phyloP scores from a whole-genome alignment of 2,113 vertebrate species.

The Rhagologus leucostigma region DNA sequence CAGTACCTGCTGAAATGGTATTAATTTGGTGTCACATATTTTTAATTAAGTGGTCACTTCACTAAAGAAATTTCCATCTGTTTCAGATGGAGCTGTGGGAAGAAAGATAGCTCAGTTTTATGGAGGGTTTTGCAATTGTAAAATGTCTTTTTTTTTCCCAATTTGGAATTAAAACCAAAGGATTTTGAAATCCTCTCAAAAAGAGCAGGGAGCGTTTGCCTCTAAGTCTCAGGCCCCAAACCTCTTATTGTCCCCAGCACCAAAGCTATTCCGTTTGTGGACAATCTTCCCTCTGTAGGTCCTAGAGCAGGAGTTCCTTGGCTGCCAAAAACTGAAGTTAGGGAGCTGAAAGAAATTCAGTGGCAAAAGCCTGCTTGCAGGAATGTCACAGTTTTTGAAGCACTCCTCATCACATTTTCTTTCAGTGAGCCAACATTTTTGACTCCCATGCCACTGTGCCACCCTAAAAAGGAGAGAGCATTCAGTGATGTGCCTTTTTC shows the following conservation, averaged over 20 bases:
- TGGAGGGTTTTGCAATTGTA: conserved; percentile 40
- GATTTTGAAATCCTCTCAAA: conserved; percentile 22
- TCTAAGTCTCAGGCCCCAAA: neutral
- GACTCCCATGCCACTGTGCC: neutral
- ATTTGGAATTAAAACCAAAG: conserved; percentile 32
- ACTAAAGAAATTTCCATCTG: conserved; percentile 26
- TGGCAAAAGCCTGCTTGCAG: neutral
- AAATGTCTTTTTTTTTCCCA: neutral
- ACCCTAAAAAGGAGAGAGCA: neutral
- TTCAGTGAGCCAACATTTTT: neutral
- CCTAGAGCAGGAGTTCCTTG: neutral
- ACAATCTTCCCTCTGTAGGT: neutral
- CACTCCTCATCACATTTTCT: neutral
- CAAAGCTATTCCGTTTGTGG: neutral
- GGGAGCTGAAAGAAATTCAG: neutral
- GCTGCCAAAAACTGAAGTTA: neutral
- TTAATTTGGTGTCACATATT: neutral
- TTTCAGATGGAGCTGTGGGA: conserved; percentile 29
- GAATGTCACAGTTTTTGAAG: neutral
- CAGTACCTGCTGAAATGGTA: conserved; percentile 16
- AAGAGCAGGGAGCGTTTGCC: conserved; percentile 2
- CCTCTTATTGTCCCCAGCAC: neutral
- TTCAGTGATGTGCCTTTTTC: neutral
- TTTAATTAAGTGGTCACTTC: conserved; percentile 48
- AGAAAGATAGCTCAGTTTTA: conserved; percentile 16